Percentiles rank a stretch among this genome's conserved stretches.
Conservation (phyloP, 2,797 vertebrate genomes). For the Pseudopleuronectes americanus region DNA sequence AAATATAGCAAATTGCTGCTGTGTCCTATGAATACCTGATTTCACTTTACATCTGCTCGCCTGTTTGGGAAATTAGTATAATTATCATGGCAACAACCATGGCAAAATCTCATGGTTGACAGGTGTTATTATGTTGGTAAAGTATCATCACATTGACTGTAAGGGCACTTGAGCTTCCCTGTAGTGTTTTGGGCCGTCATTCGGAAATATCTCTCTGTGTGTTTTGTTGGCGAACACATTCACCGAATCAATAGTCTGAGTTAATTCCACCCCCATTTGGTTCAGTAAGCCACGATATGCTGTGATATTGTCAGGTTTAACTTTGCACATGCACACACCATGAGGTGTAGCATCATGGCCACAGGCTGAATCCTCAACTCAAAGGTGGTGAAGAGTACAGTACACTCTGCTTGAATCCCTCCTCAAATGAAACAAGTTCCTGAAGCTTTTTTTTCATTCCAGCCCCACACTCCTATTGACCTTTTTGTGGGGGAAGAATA, state of each 20-base stretch:
- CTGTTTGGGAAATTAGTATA: constrained; percentile 27
- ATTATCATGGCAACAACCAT: constrained; percentile 50
- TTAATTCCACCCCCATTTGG: constrained; percentile 44
- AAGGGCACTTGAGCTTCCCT: constrained; percentile 32
- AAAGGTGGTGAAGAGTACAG: constrained; percentile 45
- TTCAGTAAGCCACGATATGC: constrained; percentile 40
- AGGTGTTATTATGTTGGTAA: constrained; percentile 41
- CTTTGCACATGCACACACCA: constrained; percentile 36
- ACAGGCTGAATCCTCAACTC: constrained; percentile 39
- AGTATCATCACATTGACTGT: constrained; percentile 43
- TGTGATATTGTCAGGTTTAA: constrained; percentile 53
- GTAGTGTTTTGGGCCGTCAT: constrained; percentile 36
- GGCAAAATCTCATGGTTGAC: constrained; percentile 29
- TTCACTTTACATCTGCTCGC: constrained; percentile 3
- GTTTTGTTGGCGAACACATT: neutral
- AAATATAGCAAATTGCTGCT: constrained; percentile 20
- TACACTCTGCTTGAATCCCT: constrained; percentile 24
- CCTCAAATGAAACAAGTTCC: constrained; percentile 37
- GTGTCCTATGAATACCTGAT: constrained; percentile 21
- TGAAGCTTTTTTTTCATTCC: constrained; percentile 12
- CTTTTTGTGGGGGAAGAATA: constrained; percentile 3
- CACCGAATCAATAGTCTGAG: constrained; percentile 42
- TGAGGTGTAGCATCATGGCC: constrained; percentile 20
- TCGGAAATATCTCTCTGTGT: constrained; percentile 19
- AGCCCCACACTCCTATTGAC: neutral